These are phyloP conservation scores for Adineta ricciae DNA, from an alignment of 2,888 invertebrate species.

Conservation along the genomic window DNA sequence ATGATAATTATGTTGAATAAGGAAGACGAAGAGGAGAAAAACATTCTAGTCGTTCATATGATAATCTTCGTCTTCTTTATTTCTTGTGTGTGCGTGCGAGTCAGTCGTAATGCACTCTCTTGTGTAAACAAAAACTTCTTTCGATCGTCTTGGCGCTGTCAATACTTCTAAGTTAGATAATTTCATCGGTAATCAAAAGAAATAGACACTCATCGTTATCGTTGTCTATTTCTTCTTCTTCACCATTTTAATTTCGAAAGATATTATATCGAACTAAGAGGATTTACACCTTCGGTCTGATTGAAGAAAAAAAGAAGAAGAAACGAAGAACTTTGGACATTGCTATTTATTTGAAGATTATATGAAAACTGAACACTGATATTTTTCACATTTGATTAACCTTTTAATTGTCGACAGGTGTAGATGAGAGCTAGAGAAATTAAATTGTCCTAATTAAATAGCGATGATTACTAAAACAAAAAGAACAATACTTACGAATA, in stretches of 20 bases:
- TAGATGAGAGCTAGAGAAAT: background rate
- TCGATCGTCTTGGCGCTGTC: background rate
- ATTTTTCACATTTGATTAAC: background rate
- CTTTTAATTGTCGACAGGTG: background rate
- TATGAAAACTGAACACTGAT: background rate
- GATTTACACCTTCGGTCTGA: background rate
- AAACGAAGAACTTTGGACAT: background rate
- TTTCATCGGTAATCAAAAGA: constrained; percentile 2
- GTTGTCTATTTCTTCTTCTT: background rate
- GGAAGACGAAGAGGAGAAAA: background rate
- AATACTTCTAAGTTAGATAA: background rate
- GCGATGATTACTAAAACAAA: background rate
- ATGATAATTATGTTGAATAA: background rate
- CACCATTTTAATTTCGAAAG: background rate
- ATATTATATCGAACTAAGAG: background rate
- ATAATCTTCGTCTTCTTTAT: background rate
- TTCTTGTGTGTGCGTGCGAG: background rate
- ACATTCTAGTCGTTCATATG: background rate
- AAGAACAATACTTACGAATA: background rate
- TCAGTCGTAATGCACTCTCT: background rate
- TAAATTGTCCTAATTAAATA: background rate
- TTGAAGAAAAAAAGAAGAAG: background rate
- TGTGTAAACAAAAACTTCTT: background rate
- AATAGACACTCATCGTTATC: background rate
- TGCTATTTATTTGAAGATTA: constrained; percentile 2